Evolutionary conservation across 1,140 invertebrate genomes (phyloP).

Genomic region (Eubasilissa regina): DNA sequence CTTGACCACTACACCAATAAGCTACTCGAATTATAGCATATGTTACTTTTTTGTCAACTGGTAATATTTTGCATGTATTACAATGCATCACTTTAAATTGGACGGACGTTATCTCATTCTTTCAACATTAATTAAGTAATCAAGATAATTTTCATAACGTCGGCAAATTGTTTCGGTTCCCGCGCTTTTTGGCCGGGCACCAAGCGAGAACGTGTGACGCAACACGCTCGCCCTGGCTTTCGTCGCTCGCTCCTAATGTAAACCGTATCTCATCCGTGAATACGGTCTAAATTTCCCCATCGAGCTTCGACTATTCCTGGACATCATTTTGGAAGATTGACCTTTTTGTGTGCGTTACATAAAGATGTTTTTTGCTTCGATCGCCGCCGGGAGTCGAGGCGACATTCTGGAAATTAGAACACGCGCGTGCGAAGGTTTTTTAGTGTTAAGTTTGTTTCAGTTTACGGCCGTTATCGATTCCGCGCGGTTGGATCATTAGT

Average conservation of each 20-base stretch:
- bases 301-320: neutral
- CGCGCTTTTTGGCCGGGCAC: slow-evolving; percentile 23
- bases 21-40: too few relatives aligned
- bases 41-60: too few relatives aligned
- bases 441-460: neutral
- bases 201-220: slow-evolving; percentile 29
- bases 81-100: slow-evolving; percentile 19
- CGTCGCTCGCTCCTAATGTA: neutral
- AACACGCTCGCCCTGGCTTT: neutral
- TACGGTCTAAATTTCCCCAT: neutral
- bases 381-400: neutral
- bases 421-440: neutral
- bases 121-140: slow-evolving; percentile 21
- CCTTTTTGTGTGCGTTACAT: neutral
- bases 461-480: neutral
- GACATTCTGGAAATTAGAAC: neutral
- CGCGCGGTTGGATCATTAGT: neutral
- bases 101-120: neutral
- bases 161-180: slow-evolving; percentile 21
- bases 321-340: slow-evolving; percentile 4
- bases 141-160: slow-evolving; percentile 8
- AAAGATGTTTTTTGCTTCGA: slow-evolving; percentile 8
- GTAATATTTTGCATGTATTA: neutral
- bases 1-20: too few relatives aligned
- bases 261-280: neutral